Evolutionary conservation across 2,113 vertebrate genomes (phyloP).

Genomic region (Aspiorhynchus laticeps): DNA sequence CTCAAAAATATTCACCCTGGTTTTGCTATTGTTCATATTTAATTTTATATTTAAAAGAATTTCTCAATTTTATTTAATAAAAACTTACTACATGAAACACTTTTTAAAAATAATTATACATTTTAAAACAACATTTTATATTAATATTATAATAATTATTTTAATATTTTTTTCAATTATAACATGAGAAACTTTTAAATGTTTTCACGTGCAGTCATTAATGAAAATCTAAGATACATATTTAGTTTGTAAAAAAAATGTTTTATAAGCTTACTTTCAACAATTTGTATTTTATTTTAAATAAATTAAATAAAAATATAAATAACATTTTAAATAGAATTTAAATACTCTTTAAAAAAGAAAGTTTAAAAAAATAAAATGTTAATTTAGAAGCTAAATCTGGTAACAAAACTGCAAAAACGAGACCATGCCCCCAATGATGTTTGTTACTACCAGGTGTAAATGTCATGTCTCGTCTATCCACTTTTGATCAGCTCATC

Average conservation of each 20-base stretch:
- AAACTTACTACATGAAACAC: neutral
- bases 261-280: too few relatives aligned
- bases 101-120: neutral
- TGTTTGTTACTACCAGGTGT: neutral
- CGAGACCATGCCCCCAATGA: neutral
- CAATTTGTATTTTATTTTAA: too few relatives aligned
- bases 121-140: too few relatives aligned
- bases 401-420: neutral
- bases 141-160: neutral
- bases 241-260: too few relatives aligned
- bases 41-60: neutral
- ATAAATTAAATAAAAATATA: too few relatives aligned
- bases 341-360: too few relatives aligned
- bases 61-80: neutral
- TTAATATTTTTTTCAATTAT: neutral
- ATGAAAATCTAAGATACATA: neutral
- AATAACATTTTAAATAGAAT: neutral
- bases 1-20: neutral
- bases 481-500: neutral
- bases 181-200: neutral
- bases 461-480: neutral
- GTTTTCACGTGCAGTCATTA: neutral
- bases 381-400: neutral
- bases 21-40: neutral
- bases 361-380: too few relatives aligned